Conservation (phyloP, 2,888 invertebrate genomes). For the Aphodius sticticus region DNA sequence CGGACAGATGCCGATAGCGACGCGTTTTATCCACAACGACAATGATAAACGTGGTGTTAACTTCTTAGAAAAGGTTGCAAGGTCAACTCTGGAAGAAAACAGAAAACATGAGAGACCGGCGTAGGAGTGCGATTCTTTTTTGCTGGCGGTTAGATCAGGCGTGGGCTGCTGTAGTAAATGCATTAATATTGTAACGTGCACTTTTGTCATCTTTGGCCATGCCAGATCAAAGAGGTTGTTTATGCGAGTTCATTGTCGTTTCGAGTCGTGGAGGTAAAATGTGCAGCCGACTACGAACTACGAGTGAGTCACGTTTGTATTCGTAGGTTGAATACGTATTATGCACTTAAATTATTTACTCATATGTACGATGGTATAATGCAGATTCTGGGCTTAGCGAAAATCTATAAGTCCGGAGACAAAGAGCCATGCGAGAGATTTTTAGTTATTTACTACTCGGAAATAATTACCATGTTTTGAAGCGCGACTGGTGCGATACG, state of each 20-base stretch:
- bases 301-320: slow-evolving; percentile 4
- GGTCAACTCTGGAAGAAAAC: slow-evolving; percentile 15
- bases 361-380: background rate
- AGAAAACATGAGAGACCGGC: slow-evolving; percentile 6
- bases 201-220: slow-evolving; percentile 4
- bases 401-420: slow-evolving; percentile 4
- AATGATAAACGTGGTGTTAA: slow-evolving; percentile 19
- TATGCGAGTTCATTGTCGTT: background rate
- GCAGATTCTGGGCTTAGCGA: background rate
- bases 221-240: slow-evolving; percentile 4
- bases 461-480: slow-evolving; percentile 4
- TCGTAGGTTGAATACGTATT: slow-evolving; percentile 4
- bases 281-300: background rate
- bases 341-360: background rate
- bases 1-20: background rate
- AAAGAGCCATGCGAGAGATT: background rate
- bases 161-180: slow-evolving; percentile 1
- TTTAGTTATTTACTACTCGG: background rate
- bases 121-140: slow-evolving; percentile 17
- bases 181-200: background rate
- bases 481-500: background rate
- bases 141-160: slow-evolving; percentile 6
- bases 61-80: slow-evolving; percentile 23
- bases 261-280: background rate
- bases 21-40: slow-evolving; percentile 8